A percentile compares a stretch with the other conserved stretches of the same genome.
Evolutionary conservation across 2,113 vertebrate species (phyloP).

Genomic region (Chiloscyllium plagiosum): DNA sequence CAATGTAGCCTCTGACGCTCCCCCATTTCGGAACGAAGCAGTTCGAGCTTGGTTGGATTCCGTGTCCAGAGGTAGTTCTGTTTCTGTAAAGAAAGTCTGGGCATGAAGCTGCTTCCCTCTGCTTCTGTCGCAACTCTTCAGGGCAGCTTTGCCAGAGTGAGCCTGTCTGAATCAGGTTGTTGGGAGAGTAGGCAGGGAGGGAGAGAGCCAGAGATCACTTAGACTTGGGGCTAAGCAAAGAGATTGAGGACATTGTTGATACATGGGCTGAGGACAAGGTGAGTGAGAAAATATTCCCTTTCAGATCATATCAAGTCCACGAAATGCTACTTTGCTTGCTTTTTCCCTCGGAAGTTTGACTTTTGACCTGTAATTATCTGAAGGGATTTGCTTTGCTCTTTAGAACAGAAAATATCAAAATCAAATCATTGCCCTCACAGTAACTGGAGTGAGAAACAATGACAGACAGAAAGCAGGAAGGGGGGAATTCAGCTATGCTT

Average conservation of each 20-base stretch:
- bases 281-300: too few species aligned
- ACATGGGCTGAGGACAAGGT: slow-evolving; percentile 61
- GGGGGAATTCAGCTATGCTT: not conserved
- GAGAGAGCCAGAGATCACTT: slow-evolving; percentile 43
- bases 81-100: slow-evolving; percentile 40
- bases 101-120: slow-evolving; percentile 25
- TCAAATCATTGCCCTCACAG: not conserved
- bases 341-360: not conserved
- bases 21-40: slow-evolving; percentile 78
- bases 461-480: not conserved
- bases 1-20: slow-evolving; percentile 79
- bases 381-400: not conserved
- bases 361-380: not conserved
- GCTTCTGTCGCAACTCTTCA: slow-evolving; percentile 38
- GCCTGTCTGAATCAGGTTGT: not conserved
- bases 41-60: slow-evolving; percentile 98
- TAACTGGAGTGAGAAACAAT: not conserved
- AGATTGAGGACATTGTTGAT: slow-evolving; percentile 66
- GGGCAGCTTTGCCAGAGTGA: not conserved
- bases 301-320: slow-evolving; percentile 49
- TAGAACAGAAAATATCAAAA: not conserved
- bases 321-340: slow-evolving; percentile 45
- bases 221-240: too few species aligned
- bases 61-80: slow-evolving; percentile 87
- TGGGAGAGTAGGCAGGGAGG: slow-evolving; percentile 21